Percentiles rank a stretch among this genome's conserved stretches.
phyloP scores from a whole-genome alignment of 2,113 vertebrate species.

The Ptilonorhynchus violaceus region DNA sequence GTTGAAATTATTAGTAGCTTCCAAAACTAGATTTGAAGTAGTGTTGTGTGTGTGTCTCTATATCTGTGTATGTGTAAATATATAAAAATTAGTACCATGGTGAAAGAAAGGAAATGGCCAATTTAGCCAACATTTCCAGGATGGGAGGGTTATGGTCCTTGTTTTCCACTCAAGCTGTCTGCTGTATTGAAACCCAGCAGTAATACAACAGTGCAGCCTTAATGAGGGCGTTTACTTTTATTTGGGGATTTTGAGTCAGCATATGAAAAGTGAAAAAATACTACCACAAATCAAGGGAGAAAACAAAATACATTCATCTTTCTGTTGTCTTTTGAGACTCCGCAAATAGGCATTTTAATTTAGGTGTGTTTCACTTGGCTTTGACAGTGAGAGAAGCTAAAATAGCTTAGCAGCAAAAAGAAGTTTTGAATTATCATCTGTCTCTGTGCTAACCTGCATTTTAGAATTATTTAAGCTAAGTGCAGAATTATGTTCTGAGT shows the following conservation, averaged over 20 bases:
- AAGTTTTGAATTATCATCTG: not conserved
- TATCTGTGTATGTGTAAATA: not conserved
- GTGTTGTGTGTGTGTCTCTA: fast-evolving
- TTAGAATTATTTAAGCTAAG: not conserved
- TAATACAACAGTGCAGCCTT: not conserved
- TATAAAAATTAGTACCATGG: not conserved
- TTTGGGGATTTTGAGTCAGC: not conserved
- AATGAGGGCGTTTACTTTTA: not conserved
- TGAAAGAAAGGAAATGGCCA: not conserved
- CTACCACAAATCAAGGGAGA: not conserved
- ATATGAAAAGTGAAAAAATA: not conserved
- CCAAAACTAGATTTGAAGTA: not conserved
- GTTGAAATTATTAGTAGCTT: not conserved
- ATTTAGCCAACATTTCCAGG: not conserved
- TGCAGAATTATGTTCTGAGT: not conserved
- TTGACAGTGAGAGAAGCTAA: not conserved
- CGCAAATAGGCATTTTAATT: conserved; percentile 7
- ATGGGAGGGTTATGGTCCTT: not conserved
- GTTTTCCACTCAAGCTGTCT: not conserved
- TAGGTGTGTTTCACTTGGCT: not conserved
- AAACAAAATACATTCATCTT: not conserved
- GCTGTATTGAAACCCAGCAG: not conserved
- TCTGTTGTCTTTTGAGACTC: not conserved
- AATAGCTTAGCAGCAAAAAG: not conserved
- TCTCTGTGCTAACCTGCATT: not conserved